These are phyloP conservation scores for Stenichneumon culpator DNA, from an alignment of 2,888 invertebrate genomes.

Conservation along the genomic window DNA sequence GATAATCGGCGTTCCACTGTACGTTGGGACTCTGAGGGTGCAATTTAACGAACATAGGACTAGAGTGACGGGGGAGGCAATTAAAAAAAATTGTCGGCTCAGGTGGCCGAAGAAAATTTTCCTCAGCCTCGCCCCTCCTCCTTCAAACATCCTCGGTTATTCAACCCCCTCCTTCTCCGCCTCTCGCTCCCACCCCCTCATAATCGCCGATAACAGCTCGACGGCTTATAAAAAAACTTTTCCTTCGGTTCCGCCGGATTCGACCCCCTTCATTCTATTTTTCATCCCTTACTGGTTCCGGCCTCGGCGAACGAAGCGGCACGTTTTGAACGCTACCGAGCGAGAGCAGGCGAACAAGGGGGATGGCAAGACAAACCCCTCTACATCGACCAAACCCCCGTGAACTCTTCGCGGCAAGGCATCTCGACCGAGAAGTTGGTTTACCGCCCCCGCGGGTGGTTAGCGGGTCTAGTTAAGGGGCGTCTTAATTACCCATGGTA, in stretches of 20 bases:
- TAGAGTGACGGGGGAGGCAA: constrained; percentile 9
- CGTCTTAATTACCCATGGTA: constrained; percentile 85
- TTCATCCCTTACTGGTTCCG: constrained; percentile 59
- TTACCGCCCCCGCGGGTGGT: constrained; percentile 84
- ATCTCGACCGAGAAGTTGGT: constrained; percentile 82
- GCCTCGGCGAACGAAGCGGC: constrained; percentile 24
- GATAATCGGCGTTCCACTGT: too few species aligned
- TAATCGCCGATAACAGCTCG: constrained; percentile 83
- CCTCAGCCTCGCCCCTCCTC: constrained; percentile 5
- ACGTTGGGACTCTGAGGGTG: neutral
- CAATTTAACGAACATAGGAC: neutral
- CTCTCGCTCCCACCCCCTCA: constrained; percentile 69
- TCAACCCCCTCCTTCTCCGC: constrained; percentile 19
- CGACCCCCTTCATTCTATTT: constrained; percentile 57
- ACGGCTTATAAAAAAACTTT: constrained; percentile 80
- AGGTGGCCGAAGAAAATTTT: constrained; percentile 5
- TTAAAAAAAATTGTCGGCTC: constrained; percentile 46
- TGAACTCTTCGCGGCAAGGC: constrained; percentile 60
- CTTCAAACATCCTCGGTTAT: constrained; percentile 30
- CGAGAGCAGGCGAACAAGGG: constrained; percentile 50
- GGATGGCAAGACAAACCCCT: constrained; percentile 60
- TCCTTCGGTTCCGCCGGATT: constrained; percentile 54
- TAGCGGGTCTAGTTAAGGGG: constrained; percentile 85
- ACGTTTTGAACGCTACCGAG: constrained; percentile 57
- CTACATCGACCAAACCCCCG: constrained; percentile 51